Conservation (phyloP, 2,797 vertebrate genomes). For the Argyrosomus regius region DNA sequence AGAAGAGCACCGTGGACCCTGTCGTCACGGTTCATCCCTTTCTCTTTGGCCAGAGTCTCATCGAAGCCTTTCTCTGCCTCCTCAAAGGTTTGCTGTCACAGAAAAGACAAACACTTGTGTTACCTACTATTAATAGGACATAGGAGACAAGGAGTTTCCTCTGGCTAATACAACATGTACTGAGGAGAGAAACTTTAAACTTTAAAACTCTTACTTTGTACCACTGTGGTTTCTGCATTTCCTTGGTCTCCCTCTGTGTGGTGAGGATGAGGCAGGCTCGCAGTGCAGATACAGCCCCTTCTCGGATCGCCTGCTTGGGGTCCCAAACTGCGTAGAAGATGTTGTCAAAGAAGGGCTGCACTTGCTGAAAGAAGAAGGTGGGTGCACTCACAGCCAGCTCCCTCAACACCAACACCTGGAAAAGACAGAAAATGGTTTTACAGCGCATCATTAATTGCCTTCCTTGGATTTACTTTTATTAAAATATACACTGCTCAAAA, state of each 20-base stretch:
- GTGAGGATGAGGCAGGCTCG: conserved; percentile 97
- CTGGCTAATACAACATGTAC: not conserved
- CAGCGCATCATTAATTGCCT: not conserved
- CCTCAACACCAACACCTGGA: conserved; percentile 94
- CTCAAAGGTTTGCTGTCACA: conserved; percentile 93
- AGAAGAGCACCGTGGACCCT: conserved; percentile 95
- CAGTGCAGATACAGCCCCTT: conserved; percentile 96
- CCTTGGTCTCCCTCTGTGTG: conserved; percentile 97
- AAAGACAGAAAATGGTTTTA: not conserved
- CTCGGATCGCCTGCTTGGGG: conserved; percentile 97
- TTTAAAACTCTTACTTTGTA: conserved; percentile 95
- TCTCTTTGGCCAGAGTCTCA: conserved; percentile 96
- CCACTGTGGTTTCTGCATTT: conserved; percentile 99
- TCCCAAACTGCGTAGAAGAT: conserved; percentile 99
- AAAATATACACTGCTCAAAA: no score
- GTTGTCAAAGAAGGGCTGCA: conserved; percentile 98
- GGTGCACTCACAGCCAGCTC: conserved; percentile 97
- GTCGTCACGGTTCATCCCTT: conserved; percentile 98
- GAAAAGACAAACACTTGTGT: conserved; percentile 17
- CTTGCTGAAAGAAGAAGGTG: conserved; percentile 99
- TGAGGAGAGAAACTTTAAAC: not conserved
- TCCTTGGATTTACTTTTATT: not conserved
- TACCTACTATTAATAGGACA: not conserved
- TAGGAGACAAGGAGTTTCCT: not conserved
- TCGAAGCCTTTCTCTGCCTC: conserved; percentile 99